Base-by-base conservation (phyloP, 1,140 invertebrate genomes). In the Bacillus rossius region DNA sequence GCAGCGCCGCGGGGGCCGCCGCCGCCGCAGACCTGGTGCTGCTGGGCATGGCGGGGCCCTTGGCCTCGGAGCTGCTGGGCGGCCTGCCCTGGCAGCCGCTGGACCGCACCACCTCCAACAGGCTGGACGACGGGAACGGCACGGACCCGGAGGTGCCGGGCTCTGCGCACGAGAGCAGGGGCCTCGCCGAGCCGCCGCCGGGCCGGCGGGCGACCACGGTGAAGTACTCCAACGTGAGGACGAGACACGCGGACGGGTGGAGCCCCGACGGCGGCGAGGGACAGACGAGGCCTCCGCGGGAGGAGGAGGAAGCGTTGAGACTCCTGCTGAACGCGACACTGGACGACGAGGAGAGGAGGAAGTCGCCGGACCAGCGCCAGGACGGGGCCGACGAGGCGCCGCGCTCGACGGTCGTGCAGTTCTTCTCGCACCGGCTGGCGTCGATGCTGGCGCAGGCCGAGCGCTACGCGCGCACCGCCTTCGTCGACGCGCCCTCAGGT, bases 361-460 rank as follows among this genome's bases (percentile, higher is more conserved):
- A 23, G 3, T 38, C 34, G 34, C 16, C 23, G 16, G 7, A 54
- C 52, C 14, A 53, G 17, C 3, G 51, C 13, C 5, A 45, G 17
- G 43, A 25, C 23, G 17, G 13, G 5, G 10, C 17, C 5, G 43
- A 25, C 5, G 43, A 45, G 43, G 13, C 17, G 38, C 38, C 38
- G 38, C 17, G 23, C 4, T 25, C 43, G 43, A 8, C 71, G n/a
- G 89, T 86, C 0, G 85, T 91, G 7, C 89, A 92, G 66, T 83
- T 90, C 63, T 72, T 92, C 20, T 89, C 89, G 0, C 84, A 88
- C 55, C 79, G 86, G 25, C 67, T 92, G 14, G 86, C 86, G 0
- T 83, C 84, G 4, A 84, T 92, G 67, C 79, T 92, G 23, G 86
- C 89, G 17, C 84, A 89, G 65, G 89, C 88, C 0, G 89, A 92